Evolutionary conservation across 2,888 invertebrate species (phyloP).

Genomic region (Melanotus villosus): DNA sequence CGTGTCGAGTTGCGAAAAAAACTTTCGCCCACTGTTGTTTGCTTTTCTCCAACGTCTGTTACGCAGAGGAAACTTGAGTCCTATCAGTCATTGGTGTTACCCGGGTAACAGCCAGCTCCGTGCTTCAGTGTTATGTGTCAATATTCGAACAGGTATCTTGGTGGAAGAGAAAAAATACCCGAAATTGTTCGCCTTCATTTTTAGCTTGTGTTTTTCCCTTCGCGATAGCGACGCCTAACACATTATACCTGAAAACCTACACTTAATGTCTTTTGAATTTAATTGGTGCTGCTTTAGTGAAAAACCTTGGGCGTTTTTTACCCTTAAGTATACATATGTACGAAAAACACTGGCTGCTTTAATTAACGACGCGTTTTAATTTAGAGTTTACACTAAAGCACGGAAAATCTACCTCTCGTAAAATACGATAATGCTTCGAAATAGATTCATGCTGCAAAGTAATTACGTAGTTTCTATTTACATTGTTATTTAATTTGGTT

Average conservation of each 20-base stretch:
- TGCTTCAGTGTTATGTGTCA: conserved; percentile 26
- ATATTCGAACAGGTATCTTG: conserved; percentile 32
- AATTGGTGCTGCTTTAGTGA: conserved; percentile 13
- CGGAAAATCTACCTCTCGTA: no score
- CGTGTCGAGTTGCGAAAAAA: conserved; percentile 23
- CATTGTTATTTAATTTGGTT: no score
- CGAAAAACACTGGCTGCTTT: neutral
- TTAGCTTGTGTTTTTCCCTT: neutral
- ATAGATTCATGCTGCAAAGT: no score
- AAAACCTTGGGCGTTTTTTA: neutral
- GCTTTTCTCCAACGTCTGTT: conserved; percentile 15
- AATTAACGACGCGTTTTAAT: no score
- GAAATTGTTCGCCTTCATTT: conserved; percentile 16
- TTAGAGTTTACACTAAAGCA: no score
- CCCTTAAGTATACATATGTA: neutral
- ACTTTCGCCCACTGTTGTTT: conserved; percentile 24
- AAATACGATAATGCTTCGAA: no score
- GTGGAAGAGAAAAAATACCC: neutral
- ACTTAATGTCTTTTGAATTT: conserved; percentile 26
- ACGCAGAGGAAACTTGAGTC: conserved; percentile 22
- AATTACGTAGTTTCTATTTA: no score
- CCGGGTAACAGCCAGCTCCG: conserved; percentile 22
- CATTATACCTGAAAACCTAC: conserved; percentile 24
- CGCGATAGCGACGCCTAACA: conserved; percentile 2
- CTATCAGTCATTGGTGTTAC: conserved; percentile 31